Evolutionary conservation across 1,140 invertebrate species (phyloP).

Genomic region (Portunus trituberculatus): DNA sequence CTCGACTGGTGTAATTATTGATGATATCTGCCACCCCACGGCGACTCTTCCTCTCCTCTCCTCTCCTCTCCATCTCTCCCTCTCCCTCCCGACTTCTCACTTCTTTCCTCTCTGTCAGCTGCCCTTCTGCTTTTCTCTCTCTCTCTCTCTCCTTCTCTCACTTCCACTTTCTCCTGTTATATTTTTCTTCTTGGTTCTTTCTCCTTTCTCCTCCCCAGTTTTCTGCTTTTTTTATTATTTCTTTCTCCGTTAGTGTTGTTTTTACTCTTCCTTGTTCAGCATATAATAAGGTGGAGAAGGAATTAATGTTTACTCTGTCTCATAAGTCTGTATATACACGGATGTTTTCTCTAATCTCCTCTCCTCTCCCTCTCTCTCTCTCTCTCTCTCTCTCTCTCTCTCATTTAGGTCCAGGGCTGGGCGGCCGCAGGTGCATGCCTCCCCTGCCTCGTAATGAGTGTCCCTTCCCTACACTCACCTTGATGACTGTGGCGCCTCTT

Average conservation of each 20-base stretch:
- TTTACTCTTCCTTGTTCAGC: too few relatives aligned
- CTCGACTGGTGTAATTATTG: conserved; percentile 8
- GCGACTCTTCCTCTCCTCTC: neutral
- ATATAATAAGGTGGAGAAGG: too few relatives aligned
- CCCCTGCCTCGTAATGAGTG: conserved; percentile 7
- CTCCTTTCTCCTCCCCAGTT: conserved; percentile 4
- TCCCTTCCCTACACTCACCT: conserved; percentile 8
- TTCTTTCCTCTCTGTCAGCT: neutral
- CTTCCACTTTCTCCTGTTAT: neutral
- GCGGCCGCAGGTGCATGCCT: neutral
- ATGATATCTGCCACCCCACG: neutral
- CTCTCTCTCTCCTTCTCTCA: neutral
- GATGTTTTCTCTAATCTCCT: neutral
- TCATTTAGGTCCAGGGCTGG: too few relatives aligned
- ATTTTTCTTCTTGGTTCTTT: neutral
- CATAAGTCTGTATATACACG: too few relatives aligned
- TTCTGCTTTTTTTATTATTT: neutral
- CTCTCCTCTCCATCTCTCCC: neutral
- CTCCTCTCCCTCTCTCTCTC: conserved; percentile 46
- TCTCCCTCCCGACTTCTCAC: neutral
- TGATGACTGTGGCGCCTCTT: neutral
- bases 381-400: conserved; percentile 35
- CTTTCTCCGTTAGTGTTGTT: neutral
- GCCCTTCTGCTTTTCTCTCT: conserved; percentile 9
- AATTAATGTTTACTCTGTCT: too few relatives aligned